Conservation (phyloP, 2,797 vertebrate genomes). For the Anabacerthia variegaticeps region DNA sequence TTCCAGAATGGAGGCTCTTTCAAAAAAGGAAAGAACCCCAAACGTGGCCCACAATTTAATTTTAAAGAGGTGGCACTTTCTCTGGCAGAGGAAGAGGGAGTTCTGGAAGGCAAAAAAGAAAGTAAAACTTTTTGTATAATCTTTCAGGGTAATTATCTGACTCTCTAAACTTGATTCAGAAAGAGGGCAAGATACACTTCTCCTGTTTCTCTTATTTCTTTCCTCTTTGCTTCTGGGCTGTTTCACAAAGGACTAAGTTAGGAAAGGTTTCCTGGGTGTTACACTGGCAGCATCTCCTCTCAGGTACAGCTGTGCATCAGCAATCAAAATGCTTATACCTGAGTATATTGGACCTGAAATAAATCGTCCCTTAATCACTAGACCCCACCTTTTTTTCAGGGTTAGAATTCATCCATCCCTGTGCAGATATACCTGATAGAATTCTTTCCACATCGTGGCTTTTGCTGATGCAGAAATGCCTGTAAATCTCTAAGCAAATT, state of each 20-base stretch:
- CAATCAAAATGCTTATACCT: neutral
- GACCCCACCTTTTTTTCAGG: neutral
- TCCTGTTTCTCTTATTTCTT: neutral
- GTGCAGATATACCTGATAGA: neutral
- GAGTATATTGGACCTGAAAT: neutral
- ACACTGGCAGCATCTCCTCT: neutral
- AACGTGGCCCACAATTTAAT: neutral
- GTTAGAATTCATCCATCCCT: neutral
- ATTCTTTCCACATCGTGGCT: neutral
- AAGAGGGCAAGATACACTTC: neutral
- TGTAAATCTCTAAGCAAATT: neutral
- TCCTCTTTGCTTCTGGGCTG: neutral
- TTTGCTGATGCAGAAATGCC: conserved; percentile 3
- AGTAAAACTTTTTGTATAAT: neutral
- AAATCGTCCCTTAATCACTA: neutral
- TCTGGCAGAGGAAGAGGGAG: neutral
- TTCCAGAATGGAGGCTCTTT: neutral
- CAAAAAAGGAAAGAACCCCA: neutral
- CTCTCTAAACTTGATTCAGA: neutral
- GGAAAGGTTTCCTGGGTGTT: neutral
- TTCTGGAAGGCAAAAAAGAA: neutral
- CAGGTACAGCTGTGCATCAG: neutral
- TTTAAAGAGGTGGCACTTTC: neutral
- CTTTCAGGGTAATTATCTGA: neutral
- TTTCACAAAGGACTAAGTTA: neutral